phyloP scores from a whole-genome alignment of 2,888 invertebrate genomes.

The Chrysina gloriosa region DNA sequence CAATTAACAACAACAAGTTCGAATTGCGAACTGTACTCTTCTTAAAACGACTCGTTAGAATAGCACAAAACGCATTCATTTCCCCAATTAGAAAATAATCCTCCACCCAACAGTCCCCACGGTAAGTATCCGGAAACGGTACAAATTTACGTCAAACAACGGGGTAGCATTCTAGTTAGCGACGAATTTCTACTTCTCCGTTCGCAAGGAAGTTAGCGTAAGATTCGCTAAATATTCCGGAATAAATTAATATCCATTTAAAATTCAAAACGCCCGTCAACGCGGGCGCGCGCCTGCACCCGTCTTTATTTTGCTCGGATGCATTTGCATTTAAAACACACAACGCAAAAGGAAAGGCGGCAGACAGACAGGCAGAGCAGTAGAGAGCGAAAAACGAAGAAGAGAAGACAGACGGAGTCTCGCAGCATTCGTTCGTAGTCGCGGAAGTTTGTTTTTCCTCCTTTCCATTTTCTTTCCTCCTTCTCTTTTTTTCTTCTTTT shows the following conservation, averaged over 20 bases:
- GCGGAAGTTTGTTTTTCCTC: background rate
- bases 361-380: background rate
- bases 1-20: too few species aligned
- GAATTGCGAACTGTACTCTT: too few species aligned
- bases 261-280: constrained; percentile 7
- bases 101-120: too few species aligned
- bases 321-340: constrained; percentile 24
- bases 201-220: background rate
- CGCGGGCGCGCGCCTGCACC: too few species aligned
- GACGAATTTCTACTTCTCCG: background rate
- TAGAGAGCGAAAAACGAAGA: background rate
- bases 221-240: constrained; percentile 17
- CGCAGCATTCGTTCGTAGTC: background rate
- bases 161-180: too few species aligned
- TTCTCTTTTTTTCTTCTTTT: too few species aligned
- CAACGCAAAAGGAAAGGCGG: background rate
- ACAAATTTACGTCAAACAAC: too few species aligned
- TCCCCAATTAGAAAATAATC: too few species aligned
- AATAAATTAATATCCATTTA: constrained; percentile 28
- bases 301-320: constrained; percentile 4
- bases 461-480: background rate
- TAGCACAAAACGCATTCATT: too few species aligned
- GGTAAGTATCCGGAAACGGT: too few species aligned
- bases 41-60: too few species aligned
- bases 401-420: background rate